Percentiles rank a stretch among this genome's conserved stretches.
Conservation (phyloP, 2,113 vertebrate species). For the Pantherophis guttatus region DNA sequence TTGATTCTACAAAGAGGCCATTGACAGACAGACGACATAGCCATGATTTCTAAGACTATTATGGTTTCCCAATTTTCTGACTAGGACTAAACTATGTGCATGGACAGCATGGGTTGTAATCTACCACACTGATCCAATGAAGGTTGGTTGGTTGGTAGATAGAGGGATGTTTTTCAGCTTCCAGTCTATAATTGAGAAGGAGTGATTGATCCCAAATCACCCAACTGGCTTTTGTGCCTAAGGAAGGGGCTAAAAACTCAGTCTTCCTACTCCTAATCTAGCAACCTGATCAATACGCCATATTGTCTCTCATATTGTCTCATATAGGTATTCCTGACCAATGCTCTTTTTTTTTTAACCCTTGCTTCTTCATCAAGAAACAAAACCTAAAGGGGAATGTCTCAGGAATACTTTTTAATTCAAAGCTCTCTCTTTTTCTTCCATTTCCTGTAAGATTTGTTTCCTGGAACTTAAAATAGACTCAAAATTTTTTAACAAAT, state of each 20-base stretch:
- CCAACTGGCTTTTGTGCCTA: background rate
- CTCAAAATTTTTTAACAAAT: slow-evolving; percentile 37
- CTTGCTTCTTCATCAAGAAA: slow-evolving; percentile 3
- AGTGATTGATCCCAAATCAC: background rate
- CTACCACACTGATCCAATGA: background rate
- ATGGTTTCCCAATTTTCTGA: background rate
- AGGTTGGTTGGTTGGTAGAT: background rate
- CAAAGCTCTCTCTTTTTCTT: background rate
- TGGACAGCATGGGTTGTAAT: background rate
- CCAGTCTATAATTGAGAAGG: background rate
- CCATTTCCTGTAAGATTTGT: slow-evolving; percentile 25
- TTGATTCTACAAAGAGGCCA: background rate
- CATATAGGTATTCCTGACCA: background rate
- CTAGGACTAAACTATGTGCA: background rate
- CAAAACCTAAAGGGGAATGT: slow-evolving; percentile 13
- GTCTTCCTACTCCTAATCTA: background rate
- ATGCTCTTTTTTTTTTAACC: slow-evolving; percentile 2
- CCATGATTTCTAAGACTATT: background rate
- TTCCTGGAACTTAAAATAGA: slow-evolving; percentile 45
- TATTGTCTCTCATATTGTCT: background rate
- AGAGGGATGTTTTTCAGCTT: background rate
- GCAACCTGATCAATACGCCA: background rate
- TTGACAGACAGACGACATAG: background rate
- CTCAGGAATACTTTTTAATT: slow-evolving; percentile 32
- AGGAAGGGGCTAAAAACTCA: background rate